phyloP scores from a whole-genome alignment of 2,888 invertebrate species.

The Heliconius sara region DNA sequence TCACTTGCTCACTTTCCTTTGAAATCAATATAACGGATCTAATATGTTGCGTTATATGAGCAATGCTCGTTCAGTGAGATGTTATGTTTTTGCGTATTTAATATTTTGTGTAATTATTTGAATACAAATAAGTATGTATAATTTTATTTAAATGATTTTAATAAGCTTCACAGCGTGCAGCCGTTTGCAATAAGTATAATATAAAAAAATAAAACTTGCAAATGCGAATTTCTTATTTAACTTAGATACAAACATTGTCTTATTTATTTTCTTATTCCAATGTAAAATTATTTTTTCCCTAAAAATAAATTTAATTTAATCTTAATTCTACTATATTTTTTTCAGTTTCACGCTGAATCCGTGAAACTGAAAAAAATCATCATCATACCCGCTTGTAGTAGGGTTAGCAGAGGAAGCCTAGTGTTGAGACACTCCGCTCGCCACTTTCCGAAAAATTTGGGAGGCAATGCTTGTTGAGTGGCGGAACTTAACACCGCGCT shows the following conservation, averaged over 20 bases:
- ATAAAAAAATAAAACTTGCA: neutral
- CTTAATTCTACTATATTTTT: neutral
- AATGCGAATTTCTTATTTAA: neutral
- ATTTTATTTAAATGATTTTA: neutral
- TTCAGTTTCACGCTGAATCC: no score
- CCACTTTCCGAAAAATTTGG: no score
- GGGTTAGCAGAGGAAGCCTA: no score
- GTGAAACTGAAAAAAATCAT: no score
- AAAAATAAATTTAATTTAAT: neutral
- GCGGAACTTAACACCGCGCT: no score
- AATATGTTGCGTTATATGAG: neutral
- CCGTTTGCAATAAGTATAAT: neutral
- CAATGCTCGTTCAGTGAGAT: neutral
- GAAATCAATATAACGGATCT: slow-evolving; percentile 5
- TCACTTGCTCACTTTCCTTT: neutral
- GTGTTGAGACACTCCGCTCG: no score
- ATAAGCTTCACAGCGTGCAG: neutral
- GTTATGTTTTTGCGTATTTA: neutral
- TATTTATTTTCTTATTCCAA: neutral
- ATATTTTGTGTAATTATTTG: neutral
- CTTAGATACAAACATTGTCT: neutral
- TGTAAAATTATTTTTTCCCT: neutral
- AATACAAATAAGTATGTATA: neutral
- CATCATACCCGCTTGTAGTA: no score
- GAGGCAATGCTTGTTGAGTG: no score